phyloP scores from a whole-genome alignment of 2,797 vertebrate species.

The Poliocrania exsul region DNA sequence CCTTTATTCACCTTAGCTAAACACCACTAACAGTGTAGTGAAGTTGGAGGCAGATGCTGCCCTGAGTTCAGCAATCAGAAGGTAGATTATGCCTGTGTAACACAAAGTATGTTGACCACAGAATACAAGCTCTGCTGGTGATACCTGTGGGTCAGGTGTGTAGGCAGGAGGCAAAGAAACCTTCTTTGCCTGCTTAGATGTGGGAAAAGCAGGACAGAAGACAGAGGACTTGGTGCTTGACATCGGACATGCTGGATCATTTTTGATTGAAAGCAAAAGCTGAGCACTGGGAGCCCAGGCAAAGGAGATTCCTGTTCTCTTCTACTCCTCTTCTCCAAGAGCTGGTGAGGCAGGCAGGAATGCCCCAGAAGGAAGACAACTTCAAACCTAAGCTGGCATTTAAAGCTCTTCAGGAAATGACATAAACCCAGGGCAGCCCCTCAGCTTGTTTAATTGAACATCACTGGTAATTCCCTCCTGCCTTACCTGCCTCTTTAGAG shows the following conservation, averaged over 20 bases:
- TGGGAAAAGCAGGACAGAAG: not conserved
- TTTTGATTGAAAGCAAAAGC: not conserved
- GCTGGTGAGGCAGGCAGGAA: not conserved
- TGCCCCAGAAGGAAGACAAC: not conserved
- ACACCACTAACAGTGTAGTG: not conserved
- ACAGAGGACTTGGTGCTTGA: not conserved
- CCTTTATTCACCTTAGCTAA: not conserved
- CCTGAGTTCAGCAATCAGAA: not conserved
- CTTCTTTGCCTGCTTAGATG: not conserved
- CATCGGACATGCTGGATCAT: accelerated
- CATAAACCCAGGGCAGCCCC: not conserved
- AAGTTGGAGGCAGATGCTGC: not conserved
- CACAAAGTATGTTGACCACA: not conserved
- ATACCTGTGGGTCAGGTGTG: not conserved
- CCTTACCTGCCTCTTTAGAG: not conserved
- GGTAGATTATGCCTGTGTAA: not conserved
- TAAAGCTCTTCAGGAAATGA: not conserved
- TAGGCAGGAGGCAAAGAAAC: not conserved
- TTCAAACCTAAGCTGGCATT: not conserved
- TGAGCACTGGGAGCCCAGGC: not conserved
- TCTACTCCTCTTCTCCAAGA: not conserved
- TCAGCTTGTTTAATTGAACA: not conserved
- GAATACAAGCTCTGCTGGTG: not conserved
- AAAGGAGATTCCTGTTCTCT: not conserved
- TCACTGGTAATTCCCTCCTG: not conserved